These are phyloP conservation scores for Diachrysia chrysitis DNA, from an alignment of 2,888 invertebrate species.

Conservation along the genomic window DNA sequence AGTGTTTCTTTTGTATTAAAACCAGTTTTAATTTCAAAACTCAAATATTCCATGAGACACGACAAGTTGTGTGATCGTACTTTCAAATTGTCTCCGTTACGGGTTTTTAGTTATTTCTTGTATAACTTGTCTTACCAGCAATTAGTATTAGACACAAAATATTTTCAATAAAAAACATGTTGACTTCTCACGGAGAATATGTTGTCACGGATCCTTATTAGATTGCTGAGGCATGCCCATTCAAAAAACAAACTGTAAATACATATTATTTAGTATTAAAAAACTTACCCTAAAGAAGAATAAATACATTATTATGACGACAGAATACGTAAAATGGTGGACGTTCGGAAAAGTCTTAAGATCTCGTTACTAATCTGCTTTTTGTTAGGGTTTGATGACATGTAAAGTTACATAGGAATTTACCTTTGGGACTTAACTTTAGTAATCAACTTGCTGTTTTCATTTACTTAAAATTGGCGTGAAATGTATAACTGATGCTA, in stretches of 20 bases:
- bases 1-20: conserved; percentile 31
- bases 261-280: not conserved
- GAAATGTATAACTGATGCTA: not conserved
- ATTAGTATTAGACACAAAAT: conserved; percentile 51
- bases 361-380: too few relatives aligned
- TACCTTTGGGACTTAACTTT: too few relatives aligned
- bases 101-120: conserved; percentile 51
- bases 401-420: too few relatives aligned
- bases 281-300: too few relatives aligned
- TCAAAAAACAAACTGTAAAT: not conserved
- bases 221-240: not conserved
- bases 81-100: conserved; percentile 62
- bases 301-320: too few relatives aligned
- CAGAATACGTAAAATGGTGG: too few relatives aligned
- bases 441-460: too few relatives aligned
- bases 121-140: conserved; percentile 50
- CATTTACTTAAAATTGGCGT: too few relatives aligned
- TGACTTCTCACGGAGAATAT: conserved; percentile 32
- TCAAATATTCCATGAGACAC: conserved; percentile 57
- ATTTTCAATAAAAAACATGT: conserved; percentile 46
- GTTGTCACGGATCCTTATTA: conserved; percentile 24
- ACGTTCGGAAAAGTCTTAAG: too few relatives aligned
- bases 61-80: conserved; percentile 48
- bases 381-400: too few relatives aligned
- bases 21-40: conserved; percentile 42